A percentile compares a stretch with the other conserved stretches of the same genome.
Conservation (phyloP, 1,140 invertebrate genomes). For the Saxidomus purpurata region DNA sequence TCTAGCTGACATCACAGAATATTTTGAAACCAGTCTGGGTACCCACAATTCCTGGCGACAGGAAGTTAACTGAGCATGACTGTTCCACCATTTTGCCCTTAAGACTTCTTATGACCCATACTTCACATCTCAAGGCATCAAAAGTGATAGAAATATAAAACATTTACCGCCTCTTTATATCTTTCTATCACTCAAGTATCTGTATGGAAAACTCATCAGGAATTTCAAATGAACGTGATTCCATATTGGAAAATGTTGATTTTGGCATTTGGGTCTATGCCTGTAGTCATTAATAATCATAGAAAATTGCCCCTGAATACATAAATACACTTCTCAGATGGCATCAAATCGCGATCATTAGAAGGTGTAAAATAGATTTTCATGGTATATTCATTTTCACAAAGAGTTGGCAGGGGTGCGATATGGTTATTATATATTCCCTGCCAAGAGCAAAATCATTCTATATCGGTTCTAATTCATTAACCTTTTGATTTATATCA, state of each 20-base stretch:
- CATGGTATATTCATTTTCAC: slow-evolving; percentile 61
- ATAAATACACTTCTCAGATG: slow-evolving; percentile 65
- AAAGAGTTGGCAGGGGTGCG: slow-evolving; percentile 58
- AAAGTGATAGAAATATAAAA: slow-evolving; percentile 59
- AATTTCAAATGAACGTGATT: slow-evolving; percentile 61
- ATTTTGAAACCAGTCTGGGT: not conserved
- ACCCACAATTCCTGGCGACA: slow-evolving; percentile 62
- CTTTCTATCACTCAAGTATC: slow-evolving; percentile 57
- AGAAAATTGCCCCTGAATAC: slow-evolving; percentile 61
- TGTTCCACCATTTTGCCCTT: slow-evolving; percentile 63
- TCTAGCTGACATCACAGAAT: not conserved
- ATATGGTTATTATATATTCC: slow-evolving; percentile 64
- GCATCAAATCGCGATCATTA: slow-evolving; percentile 61
- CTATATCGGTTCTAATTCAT: slow-evolving; percentile 67
- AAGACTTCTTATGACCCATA: slow-evolving; percentile 58
- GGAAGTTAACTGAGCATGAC: slow-evolving; percentile 60
- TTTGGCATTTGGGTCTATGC: slow-evolving; percentile 61
- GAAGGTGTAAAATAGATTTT: slow-evolving; percentile 67
- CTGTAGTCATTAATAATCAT: slow-evolving; percentile 65
- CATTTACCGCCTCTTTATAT: slow-evolving; percentile 65
- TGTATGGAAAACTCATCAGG: slow-evolving; percentile 50
- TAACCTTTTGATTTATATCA: slow-evolving; percentile 62
- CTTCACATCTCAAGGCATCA: slow-evolving; percentile 53
- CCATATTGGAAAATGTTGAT: slow-evolving; percentile 66
- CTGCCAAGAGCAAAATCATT: slow-evolving; percentile 41